Conservation (phyloP, 37 sponge, comb jelly and placozoan genomes). For the Geodia barretti region DNA sequence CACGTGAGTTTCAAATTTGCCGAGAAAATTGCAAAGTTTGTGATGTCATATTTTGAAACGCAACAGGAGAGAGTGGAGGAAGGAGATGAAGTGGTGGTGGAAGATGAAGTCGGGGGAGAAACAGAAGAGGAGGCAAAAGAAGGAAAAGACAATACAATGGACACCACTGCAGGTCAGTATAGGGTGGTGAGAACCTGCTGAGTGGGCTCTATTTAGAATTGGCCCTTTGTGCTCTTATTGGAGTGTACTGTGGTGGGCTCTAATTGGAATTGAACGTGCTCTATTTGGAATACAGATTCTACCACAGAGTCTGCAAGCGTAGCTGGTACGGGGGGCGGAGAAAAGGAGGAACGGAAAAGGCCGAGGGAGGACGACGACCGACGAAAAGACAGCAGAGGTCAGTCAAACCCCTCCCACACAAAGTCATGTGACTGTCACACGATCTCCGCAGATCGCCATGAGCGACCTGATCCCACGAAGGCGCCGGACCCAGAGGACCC, state of each 20-base stretch:
- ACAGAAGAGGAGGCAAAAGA: not conserved
- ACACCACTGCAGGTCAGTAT: constrained; percentile 2
- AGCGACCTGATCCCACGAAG: constrained; percentile 20
- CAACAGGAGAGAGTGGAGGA: not conserved
- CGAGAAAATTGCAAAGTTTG: not conserved
- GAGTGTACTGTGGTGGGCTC: no score
- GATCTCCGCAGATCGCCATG: not conserved
- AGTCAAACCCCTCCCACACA: constrained; percentile 11
- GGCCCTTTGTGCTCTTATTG: no score
- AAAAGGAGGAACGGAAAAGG: not conserved
- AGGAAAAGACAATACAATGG: not conserved
- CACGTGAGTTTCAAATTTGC: no score
- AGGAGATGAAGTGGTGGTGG: not conserved
- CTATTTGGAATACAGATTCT: no score
- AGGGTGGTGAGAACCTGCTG: no score
- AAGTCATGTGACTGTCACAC: not conserved
- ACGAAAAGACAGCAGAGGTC: not conserved
- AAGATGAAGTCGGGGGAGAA: not conserved
- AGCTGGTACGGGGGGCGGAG: not conserved
- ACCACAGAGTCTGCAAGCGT: not conserved
- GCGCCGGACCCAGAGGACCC: constrained; percentile 66
- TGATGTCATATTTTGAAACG: no score
- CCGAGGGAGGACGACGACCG: not conserved
- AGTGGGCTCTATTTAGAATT: no score
- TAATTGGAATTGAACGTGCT: no score